Percentiles rank a stretch among this genome's conserved stretches.
phyloP scores from a whole-genome alignment of 1,140 invertebrate species.

The Heliothis subflexa region DNA sequence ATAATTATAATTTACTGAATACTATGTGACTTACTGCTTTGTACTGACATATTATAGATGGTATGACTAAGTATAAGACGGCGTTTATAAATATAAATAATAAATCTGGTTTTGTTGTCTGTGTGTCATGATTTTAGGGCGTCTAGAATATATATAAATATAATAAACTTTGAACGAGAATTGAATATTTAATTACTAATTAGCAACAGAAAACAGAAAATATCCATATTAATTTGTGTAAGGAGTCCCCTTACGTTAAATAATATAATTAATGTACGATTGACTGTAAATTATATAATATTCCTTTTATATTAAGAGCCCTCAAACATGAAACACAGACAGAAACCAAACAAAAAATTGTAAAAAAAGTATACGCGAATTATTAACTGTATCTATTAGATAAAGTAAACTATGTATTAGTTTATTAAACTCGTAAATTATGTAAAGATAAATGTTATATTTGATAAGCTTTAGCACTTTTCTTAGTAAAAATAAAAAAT shows the following conservation, averaged over 20 bases:
- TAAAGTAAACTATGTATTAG: constrained; percentile 2
- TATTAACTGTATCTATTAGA: constrained; percentile 28
- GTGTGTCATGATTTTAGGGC: constrained; percentile 1
- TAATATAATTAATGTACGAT: no score
- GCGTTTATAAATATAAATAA: not conserved
- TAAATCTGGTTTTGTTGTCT: constrained; percentile 3
- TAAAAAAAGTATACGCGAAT: constrained; percentile 33
- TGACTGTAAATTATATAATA: no score
- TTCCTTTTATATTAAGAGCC: not conserved
- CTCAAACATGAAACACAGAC: not conserved
- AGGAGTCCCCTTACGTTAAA: no score
- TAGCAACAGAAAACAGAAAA: no score
- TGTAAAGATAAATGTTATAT: constrained; percentile 7
- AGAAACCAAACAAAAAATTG: constrained; percentile 17
- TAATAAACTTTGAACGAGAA: no score
- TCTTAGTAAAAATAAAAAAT: not conserved
- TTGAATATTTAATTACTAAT: no score
- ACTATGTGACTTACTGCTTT: constrained; percentile 25
- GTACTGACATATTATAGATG: constrained; percentile 6
- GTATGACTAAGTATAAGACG: not conserved
- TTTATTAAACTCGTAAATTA: constrained; percentile 11
- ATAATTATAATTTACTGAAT: not conserved
- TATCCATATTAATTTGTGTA: no score
- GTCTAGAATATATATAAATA: not conserved
- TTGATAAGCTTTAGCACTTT: not conserved